A percentile compares a stretch with the other conserved stretches of the same genome.
These are phyloP conservation scores for Phylloscopus whistleri DNA, from an alignment of 2,113 vertebrate genomes.

Conservation along the genomic window DNA sequence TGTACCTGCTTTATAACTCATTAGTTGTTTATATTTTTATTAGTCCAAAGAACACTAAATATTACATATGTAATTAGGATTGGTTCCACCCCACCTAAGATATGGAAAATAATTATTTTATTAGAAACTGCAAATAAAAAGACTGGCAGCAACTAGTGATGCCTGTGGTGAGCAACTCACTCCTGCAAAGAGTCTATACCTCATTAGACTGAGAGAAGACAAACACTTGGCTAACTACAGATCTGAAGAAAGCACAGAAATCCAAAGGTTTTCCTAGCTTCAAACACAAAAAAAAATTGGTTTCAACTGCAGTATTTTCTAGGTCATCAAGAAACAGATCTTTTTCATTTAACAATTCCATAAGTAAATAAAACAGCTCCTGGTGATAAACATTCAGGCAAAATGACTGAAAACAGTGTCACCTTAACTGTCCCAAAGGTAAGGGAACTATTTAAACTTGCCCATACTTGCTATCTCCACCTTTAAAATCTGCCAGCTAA, in stretches of 20 bases:
- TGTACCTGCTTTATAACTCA: background rate
- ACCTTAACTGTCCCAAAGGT: background rate
- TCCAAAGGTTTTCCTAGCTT: background rate
- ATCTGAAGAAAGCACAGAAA: background rate
- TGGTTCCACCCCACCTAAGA: background rate
- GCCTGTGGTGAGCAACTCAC: background rate
- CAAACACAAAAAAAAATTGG: background rate
- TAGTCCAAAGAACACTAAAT: background rate
- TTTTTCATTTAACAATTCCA: background rate
- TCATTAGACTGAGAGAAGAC: background rate
- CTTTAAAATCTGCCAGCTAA: background rate
- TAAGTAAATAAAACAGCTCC: background rate
- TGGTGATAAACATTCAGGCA: background rate
- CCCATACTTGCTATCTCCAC: background rate
- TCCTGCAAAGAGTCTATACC: background rate
- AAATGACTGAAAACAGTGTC: background rate
- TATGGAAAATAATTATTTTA: background rate
- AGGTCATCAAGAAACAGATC: background rate
- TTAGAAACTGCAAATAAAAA: background rate
- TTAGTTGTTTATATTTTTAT: background rate
- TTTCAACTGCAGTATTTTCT: background rate
- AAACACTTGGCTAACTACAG: background rate
- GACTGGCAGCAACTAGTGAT: background rate
- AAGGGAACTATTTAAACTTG: background rate
- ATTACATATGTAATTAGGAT: background rate